Conservation (phyloP, 1,140 invertebrate species). For the Pteromalus puparum region DNA sequence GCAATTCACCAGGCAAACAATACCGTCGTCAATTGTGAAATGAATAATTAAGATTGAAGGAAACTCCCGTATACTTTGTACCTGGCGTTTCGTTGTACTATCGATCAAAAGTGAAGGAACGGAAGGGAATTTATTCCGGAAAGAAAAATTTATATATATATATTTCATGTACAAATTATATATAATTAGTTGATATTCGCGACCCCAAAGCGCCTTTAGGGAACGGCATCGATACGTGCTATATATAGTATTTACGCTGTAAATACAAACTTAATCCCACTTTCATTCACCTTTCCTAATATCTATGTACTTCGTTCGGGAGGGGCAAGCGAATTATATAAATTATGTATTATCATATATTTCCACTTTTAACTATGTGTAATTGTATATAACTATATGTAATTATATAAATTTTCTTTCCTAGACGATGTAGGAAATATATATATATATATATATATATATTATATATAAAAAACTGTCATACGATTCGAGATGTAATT, state of each 20-base stretch:
- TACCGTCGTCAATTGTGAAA: not conserved
- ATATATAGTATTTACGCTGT: slow-evolving; percentile 37
- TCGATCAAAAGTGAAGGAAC: not conserved
- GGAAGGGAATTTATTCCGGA: not conserved
- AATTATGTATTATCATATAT: slow-evolving; percentile 24
- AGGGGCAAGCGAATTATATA: slow-evolving; percentile 10
- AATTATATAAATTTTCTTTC: slow-evolving; percentile 39
- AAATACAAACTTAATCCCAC: slow-evolving; percentile 27
- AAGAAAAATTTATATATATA: slow-evolving; percentile 39
- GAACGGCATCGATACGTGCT: not conserved
- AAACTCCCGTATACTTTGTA: slow-evolving; percentile 38
- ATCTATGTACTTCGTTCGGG: not conserved
- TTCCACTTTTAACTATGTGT: slow-evolving; percentile 9
- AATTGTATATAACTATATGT: slow-evolving; percentile 30
- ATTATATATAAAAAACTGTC: slow-evolving; percentile 9
- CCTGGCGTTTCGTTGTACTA: slow-evolving; percentile 34
- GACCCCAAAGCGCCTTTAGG: slow-evolving; percentile 3
- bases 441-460: not conserved
- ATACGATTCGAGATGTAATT: slow-evolving; percentile 26
- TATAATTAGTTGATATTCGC: slow-evolving; percentile 37
- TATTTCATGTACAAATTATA: slow-evolving; percentile 48
- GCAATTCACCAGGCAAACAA: slow-evolving; percentile 5
- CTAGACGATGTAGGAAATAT: slow-evolving; percentile 7
- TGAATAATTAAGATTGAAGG: not conserved
- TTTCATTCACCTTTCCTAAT: slow-evolving; percentile 24